A percentile compares a stretch with the other conserved stretches of the same genome.
Evolutionary conservation across 1,140 invertebrate genomes (phyloP).

Genomic region (Nixonia krombeini): DNA sequence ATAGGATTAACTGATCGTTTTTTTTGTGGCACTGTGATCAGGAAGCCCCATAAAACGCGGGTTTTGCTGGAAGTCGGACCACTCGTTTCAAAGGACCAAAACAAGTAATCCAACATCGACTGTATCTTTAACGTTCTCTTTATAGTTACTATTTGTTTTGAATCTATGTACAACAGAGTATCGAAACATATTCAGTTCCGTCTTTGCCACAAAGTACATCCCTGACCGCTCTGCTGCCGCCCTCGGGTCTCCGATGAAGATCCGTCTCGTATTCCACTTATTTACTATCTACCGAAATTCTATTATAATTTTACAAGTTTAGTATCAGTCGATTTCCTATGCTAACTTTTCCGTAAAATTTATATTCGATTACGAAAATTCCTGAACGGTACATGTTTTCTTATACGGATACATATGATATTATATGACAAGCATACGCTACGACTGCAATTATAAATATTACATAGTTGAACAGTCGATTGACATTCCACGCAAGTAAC

Average conservation of each 20-base stretch:
- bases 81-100: constrained; percentile 20
- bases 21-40: constrained; percentile 39
- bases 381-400: neutral
- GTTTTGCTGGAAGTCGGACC: constrained; percentile 19
- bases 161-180: constrained; percentile 39
- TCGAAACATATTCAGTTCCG: constrained; percentile 33
- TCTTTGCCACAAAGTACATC: constrained; percentile 67
- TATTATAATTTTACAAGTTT: constrained; percentile 1
- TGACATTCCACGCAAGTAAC: too few relatives aligned
- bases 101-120: constrained; percentile 29
- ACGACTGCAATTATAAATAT: neutral
- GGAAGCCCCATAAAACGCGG: constrained; percentile 21
- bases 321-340: neutral
- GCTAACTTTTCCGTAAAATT: too few relatives aligned
- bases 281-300: neutral
- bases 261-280: constrained; percentile 57
- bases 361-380: neutral
- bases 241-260: constrained; percentile 54
- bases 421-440: neutral
- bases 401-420: neutral
- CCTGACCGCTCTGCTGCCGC: constrained; percentile 65
- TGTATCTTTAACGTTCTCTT: constrained; percentile 17
- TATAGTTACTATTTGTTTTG: constrained; percentile 19
- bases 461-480: constrained; percentile 1
- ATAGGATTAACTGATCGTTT: constrained; percentile 10